These are phyloP conservation scores for Scomber japonicus DNA, from an alignment of 2,113 vertebrate species.

Conservation along the genomic window DNA sequence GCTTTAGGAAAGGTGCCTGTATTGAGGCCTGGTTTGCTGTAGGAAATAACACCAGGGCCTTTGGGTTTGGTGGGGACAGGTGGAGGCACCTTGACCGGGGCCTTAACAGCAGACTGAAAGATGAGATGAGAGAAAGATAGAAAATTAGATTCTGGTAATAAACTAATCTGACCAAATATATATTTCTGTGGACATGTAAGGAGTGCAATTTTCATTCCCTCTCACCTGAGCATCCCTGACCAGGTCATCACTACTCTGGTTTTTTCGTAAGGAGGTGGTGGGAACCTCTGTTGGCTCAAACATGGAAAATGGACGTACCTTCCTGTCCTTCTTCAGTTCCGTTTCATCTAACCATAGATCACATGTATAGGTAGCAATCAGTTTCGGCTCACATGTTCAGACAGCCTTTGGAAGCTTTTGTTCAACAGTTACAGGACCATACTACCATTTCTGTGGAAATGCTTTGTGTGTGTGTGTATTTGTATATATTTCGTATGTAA, in stretches of 20 bases:
- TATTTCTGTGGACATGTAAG: background rate
- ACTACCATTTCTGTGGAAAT: slow-evolving; percentile 1
- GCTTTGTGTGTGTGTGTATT: background rate
- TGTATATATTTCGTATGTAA: background rate
- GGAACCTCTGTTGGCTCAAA: slow-evolving; percentile 90
- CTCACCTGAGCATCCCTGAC: slow-evolving; percentile 92
- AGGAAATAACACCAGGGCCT: slow-evolving; percentile 87
- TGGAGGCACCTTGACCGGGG: slow-evolving; percentile 92
- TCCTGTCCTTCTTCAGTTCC: slow-evolving; percentile 90
- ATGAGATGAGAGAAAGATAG: slow-evolving; percentile 25
- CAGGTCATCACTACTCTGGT: slow-evolving; percentile 97
- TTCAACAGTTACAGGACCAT: background rate
- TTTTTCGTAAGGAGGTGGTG: slow-evolving; percentile 88
- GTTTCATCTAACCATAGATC: slow-evolving; percentile 79
- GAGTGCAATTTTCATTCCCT: background rate
- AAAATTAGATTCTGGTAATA: slow-evolving; percentile 7
- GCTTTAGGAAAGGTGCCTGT: slow-evolving; percentile 85
- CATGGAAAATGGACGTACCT: slow-evolving; percentile 93
- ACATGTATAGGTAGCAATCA: slow-evolving; percentile 17
- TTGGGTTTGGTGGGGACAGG: slow-evolving; percentile 97
- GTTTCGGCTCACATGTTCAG: slow-evolving; percentile 10
- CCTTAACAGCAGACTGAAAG: slow-evolving; percentile 87
- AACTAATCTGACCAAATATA: background rate
- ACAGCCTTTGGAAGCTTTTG: background rate
- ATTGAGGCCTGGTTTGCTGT: slow-evolving; percentile 83